Conservation (phyloP, 1,140 invertebrate genomes). For the Sitophilus oryzae region DNA sequence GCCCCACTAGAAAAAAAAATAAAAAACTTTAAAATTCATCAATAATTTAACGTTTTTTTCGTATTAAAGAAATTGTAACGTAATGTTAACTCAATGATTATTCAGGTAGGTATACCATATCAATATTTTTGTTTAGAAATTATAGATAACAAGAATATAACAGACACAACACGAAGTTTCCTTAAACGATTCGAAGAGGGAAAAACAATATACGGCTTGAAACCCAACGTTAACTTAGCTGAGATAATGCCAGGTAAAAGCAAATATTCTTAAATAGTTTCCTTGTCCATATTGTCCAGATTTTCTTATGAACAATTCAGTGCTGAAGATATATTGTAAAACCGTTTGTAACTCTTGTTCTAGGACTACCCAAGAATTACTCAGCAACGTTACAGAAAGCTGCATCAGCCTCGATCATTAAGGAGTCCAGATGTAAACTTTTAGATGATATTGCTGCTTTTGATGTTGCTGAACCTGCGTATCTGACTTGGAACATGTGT, state of each 20-base stretch:
- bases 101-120: too few species aligned
- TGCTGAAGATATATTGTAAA: too few species aligned
- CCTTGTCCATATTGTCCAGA: not conserved
- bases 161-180: slow-evolving; percentile 46
- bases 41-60: not conserved
- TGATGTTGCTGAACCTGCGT: slow-evolving; percentile 26
- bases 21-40: too few species aligned
- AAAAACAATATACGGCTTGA: slow-evolving; percentile 24
- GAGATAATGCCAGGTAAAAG: slow-evolving; percentile 28
- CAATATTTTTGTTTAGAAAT: too few species aligned
- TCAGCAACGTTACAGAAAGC: slow-evolving; percentile 33
- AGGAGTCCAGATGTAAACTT: slow-evolving; percentile 21
- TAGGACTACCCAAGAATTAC: slow-evolving; percentile 36
- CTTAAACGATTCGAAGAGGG: slow-evolving; percentile 49
- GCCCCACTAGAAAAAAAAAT: not conserved
- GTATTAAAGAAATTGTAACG: too few species aligned
- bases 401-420: slow-evolving; percentile 33
- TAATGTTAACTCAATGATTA: too few species aligned
- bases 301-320: too few species aligned
- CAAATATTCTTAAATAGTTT: not conserved
- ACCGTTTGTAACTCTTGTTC: too few species aligned
- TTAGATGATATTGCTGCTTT: slow-evolving; percentile 24
- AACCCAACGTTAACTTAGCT: slow-evolving; percentile 27
- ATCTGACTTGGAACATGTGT: slow-evolving; percentile 34
- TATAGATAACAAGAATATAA: slow-evolving; percentile 48